phyloP scores from a whole-genome alignment of 2,113 vertebrate species.

The Nycticebus coucang region DNA sequence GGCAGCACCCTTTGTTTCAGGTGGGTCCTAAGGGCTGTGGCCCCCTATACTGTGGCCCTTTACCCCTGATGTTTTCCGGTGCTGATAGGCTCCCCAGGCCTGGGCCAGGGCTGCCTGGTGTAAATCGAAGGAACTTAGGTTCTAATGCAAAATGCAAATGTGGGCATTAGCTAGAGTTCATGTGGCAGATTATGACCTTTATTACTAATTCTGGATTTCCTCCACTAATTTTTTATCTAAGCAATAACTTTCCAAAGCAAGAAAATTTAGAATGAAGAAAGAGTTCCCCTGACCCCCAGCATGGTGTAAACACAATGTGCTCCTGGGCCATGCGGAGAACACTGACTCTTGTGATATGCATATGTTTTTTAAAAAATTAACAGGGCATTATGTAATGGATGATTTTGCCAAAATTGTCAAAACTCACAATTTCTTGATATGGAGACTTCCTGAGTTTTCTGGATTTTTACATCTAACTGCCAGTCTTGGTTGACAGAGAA shows the following conservation, averaged over 20 bases:
- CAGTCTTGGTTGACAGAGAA: conserved; percentile 37
- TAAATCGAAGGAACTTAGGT: not conserved
- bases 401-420: conserved; percentile 76
- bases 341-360: fast-evolving
- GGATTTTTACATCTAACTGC: conserved; percentile 64
- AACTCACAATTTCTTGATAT: conserved; percentile 59
- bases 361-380: not conserved
- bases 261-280: not conserved
- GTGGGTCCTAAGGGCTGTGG: not conserved
- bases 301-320: not conserved
- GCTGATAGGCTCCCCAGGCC: not conserved
- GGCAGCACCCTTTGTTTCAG: not conserved
- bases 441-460: conserved; percentile 44
- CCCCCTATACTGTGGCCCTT: not conserved
- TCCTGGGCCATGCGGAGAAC: not conserved
- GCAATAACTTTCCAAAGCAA: conserved; percentile 61
- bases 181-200: not conserved
- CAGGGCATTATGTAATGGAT: conserved; percentile 34
- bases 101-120: fast-evolving
- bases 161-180: not conserved
- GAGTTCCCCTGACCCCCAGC: not conserved
- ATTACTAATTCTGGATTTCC: not conserved
- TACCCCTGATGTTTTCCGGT: not conserved
- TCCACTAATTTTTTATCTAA: not conserved
- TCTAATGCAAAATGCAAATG: not conserved